phyloP scores from a whole-genome alignment of 2,888 invertebrate genomes.

The Hololepta plana region DNA sequence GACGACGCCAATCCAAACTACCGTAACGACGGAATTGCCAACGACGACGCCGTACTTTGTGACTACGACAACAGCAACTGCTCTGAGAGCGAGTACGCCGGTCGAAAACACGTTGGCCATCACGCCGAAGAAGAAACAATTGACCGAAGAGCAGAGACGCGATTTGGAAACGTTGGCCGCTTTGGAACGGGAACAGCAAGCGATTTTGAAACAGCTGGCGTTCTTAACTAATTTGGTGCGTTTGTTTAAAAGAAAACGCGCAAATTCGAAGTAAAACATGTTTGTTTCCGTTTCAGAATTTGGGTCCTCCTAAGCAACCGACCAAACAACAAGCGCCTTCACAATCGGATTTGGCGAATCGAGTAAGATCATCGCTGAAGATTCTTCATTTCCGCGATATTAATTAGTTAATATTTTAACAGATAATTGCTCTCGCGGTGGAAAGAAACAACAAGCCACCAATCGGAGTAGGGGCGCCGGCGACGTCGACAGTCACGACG shows the following conservation, averaged over 20 bases:
- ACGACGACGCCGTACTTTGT: too few relatives aligned
- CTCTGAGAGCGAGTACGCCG: conserved; percentile 10
- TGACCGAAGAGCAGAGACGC: conserved; percentile 22
- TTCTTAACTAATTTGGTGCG: conserved; percentile 23
- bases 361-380: too few relatives aligned
- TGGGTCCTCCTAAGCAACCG: too few relatives aligned
- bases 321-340: too few relatives aligned
- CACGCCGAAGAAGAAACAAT: conserved; percentile 15
- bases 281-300: conserved; percentile 12
- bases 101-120: conserved; percentile 7
- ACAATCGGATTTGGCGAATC: too few relatives aligned
- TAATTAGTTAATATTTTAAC: too few relatives aligned
- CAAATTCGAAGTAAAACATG: too few relatives aligned
- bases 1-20: conserved; percentile 3
- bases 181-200: conserved; percentile 24
- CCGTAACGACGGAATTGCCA: conserved; percentile 6
- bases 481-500: too few relatives aligned
- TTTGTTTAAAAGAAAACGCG: conserved; percentile 1
- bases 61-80: conserved; percentile 17
- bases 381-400: too few relatives aligned
- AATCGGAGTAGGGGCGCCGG: conserved; percentile 9
- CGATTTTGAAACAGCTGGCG: conserved; percentile 23
- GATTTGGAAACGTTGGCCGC: conserved; percentile 22
- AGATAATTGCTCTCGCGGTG: too few relatives aligned
- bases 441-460: too few relatives aligned